Evolutionary conservation across 92 coral and sea anemone genomes (phyloP), one percentile per base, ranked within the genome.

Genomic region (Heliopora coerulea): DNA sequence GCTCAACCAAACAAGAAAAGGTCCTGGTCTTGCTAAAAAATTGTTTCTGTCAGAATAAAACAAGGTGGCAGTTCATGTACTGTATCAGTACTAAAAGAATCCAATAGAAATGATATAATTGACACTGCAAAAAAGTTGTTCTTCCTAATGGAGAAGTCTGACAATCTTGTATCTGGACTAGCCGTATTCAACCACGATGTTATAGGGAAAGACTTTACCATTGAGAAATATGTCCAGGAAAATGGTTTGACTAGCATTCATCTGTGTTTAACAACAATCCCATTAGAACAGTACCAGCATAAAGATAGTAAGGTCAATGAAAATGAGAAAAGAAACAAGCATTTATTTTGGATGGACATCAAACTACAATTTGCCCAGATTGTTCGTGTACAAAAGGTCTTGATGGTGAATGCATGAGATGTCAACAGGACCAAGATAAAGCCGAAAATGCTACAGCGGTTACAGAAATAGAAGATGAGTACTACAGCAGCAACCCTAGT

Each of bases 51-150:
- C 68, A 68, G 75, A 18, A 26, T 63, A 19, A 63, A 65, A 52
- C 78, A 83, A 57, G 83, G 83, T 48, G 87, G 87, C 2, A 82
- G 65, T 7, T 65, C 78, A 23, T 42, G 78, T 48, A 68, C 61
- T n/a, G 59, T 82, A 25, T 41, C 74, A 59, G 79, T 28, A 56
- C 20, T 61, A 23, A 50, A 25, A 41, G 54, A 49, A 18, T 18
- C 87, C 52, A 69, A 72, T 57, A 60, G 54, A 25, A 69, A 78
- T 21, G 75, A 83, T 44, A 27, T 78, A 42, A 78, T 83, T 20
- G 28, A 41, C 25, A 25, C 60, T 58, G 80, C 80, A 46, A 74
- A 63, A 54, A 46, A 78, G 44, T 62, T 80, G 28, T 83, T 78
- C 73, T 83, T n/a, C 15, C 15, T 46, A 46, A n/a, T 6, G 15